Evolutionary conservation across 2,888 invertebrate species (phyloP), one percentile per base, ranked within the genome.

Genomic region (Fragum fragum): DNA sequence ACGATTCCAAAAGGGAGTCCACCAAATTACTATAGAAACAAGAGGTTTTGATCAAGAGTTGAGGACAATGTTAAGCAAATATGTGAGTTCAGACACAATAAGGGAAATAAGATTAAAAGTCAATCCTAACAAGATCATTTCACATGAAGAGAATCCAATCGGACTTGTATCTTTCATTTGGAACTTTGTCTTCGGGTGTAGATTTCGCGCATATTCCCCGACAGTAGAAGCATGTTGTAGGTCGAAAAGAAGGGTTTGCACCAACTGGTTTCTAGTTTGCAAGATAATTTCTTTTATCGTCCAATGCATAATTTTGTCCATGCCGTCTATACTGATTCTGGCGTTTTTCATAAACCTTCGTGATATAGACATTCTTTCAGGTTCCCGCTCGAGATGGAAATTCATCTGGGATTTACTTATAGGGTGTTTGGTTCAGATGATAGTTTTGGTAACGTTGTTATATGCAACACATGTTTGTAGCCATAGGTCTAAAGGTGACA

Each of bases 121-220:
- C 1, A 72, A 74, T 28, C 57, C 55, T 6, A 73, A 72, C 29
- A 77, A 80, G 47, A 32, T 80, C 14, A 36, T 74, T 39, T 42
- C 73, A 18, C 57, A 75, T n/a, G 79, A 76, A 11, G 59, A 71
- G 14, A 57, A 75, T 5, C 78, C 83, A 3, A 73, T 80, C 1
- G 66, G 78, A 28, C 18, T 78, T 3, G 11, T 76, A 16, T 32
- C 59, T 6, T 84, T 84, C 28, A 5, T 84, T 0, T 52, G 53
- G 21, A 61, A 72, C 26, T 84, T 84, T 66, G 73, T 80, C 18
- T 23, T 78, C 23, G 74, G 71, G 2, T 78, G 80, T 36, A 47
- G 69, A 14, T 26, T 80, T 23, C 66, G 76, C 23, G 52, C 36
- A 16, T 14, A n/a, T 47, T 47, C 3, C 47, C 5, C 5, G n/a